Conservation (phyloP, 2,888 invertebrate genomes). For the Dasysyrphus albostriatus region DNA sequence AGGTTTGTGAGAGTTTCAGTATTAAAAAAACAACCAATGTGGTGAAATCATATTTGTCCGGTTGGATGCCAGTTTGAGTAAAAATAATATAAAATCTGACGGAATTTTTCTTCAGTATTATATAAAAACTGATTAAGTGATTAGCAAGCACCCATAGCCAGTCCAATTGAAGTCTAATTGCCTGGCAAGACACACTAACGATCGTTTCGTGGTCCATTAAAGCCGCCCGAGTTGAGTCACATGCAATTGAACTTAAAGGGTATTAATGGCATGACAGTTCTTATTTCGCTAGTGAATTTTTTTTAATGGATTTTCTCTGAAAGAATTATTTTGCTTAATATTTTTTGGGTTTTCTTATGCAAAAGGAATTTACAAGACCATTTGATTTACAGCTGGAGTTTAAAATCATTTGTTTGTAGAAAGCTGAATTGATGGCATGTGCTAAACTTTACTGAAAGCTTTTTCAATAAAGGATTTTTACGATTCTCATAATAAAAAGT, state of each 20-base stretch:
- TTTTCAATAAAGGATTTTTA: neutral
- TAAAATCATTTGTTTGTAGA: conserved; percentile 12
- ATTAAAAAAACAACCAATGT: neutral
- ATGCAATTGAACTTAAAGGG: conserved; percentile 6
- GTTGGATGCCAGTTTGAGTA: neutral
- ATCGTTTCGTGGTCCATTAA: conserved; percentile 19
- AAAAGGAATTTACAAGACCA: conserved; percentile 25
- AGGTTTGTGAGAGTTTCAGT: too few relatives aligned
- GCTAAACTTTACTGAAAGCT: neutral
- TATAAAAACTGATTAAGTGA: conserved; percentile 69
- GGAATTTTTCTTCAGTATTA: conserved; percentile 28
- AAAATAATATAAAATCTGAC: neutral
- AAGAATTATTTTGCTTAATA: conserved; percentile 14
- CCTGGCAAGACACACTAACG: conserved; percentile 38
- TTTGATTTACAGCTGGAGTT: conserved; percentile 9
- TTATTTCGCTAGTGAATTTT: conserved; percentile 1
- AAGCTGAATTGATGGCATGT: conserved; percentile 21
- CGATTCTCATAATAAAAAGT: neutral
- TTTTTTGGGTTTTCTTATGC: neutral
- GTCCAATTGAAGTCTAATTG: conserved; percentile 57
- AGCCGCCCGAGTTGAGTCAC: conserved; percentile 14
- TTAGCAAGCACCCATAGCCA: conserved; percentile 49
- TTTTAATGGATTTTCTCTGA: conserved; percentile 41
- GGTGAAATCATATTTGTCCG: neutral
- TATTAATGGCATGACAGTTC: conserved; percentile 34